Percentiles rank a stretch among this genome's conserved stretches.
Conservation (phyloP, 2,113 vertebrate genomes). For the Poecilia latipinna region DNA sequence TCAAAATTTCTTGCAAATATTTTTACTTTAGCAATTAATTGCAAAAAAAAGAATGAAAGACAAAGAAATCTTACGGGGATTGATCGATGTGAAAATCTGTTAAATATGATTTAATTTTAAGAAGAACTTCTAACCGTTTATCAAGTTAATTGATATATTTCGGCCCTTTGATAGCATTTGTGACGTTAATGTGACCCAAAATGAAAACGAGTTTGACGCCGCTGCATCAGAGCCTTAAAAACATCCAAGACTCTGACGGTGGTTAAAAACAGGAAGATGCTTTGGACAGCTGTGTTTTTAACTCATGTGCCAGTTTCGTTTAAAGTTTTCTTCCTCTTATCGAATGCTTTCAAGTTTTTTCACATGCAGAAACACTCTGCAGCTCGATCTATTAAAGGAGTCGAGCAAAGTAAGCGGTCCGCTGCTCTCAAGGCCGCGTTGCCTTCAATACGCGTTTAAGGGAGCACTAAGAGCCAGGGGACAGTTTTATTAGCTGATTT, state of each 20-base stretch:
- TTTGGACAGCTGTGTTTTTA: slow-evolving; percentile 5
- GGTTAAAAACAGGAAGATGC: slow-evolving; percentile 27
- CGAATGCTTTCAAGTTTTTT: slow-evolving; percentile 32
- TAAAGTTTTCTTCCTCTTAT: background rate
- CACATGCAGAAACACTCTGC: slow-evolving; percentile 18
- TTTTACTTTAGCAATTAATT: no score
- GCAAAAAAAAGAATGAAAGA: no score
- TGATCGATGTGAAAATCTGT: no score
- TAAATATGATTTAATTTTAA: no score
- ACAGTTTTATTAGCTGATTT: slow-evolving; percentile 1
- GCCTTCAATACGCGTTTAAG: background rate
- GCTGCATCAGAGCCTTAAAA: background rate
- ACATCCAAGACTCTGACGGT: slow-evolving; percentile 9
- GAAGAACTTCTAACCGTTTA: no score
- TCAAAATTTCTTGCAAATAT: no score
- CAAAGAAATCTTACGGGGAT: no score
- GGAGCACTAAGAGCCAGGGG: slow-evolving; percentile 7
- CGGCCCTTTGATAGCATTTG: no score
- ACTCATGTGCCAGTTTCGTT: slow-evolving; percentile 5
- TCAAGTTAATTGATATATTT: no score
- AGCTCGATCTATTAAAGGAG: slow-evolving; percentile 3
- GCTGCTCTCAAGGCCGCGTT: slow-evolving; percentile 6
- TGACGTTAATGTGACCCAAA: no score
- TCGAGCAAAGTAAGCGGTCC: slow-evolving; percentile 19
- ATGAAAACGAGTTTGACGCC: no score